Base-by-base conservation (phyloP, 1,140 invertebrate species). In the Hylaeus anthracinus region DNA sequence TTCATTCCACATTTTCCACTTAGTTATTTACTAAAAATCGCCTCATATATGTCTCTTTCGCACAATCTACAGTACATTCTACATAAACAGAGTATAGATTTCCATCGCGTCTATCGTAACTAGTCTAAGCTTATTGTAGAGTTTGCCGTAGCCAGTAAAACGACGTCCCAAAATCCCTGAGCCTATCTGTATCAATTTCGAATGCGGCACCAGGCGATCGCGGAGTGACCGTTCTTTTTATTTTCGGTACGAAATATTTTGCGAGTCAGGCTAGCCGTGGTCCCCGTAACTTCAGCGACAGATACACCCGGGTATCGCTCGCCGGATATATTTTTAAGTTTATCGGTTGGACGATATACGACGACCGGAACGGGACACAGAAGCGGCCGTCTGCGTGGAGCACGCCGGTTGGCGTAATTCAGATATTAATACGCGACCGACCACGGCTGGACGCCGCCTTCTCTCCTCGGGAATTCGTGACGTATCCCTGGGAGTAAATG, bases 401-500 rank as follows among this genome's bases (percentile, higher is more conserved):
- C 48, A 53, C n/a, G 43, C 48, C 58, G 63, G 72, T 63, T 60
- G 70, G 72, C 64, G 84, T 79, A 76, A 75, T 86, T 79, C 75
- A 81, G 86, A 70, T 79, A 82, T 86, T 87, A 83, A 86, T 86
- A 61, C 67, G 56, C 55, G 37, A 10, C 41, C 53, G 64, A 26
- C 53, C 73, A 3, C 2, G 60, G 26, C 10, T 26, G 72, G 3
- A 37, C 41, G 26, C 58, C 39, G 39, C 53, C 39, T 15, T 48
- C 60, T 73, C 75, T 72, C 43, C 64, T 60, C 70, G 73, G 15
- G 79, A 86, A 85, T 86, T 85, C 67, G 53, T 86, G 85, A 85
- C 85, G 85, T 85, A 85, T 86, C 72, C 65, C 9, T 26, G 71
- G 53, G 85, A 79, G 79, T 85, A 82, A 86, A 86, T 82, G 75